These are phyloP conservation scores for Pseudopodoces humilis DNA, from an alignment of 2,113 vertebrate genomes.

Conservation along the genomic window DNA sequence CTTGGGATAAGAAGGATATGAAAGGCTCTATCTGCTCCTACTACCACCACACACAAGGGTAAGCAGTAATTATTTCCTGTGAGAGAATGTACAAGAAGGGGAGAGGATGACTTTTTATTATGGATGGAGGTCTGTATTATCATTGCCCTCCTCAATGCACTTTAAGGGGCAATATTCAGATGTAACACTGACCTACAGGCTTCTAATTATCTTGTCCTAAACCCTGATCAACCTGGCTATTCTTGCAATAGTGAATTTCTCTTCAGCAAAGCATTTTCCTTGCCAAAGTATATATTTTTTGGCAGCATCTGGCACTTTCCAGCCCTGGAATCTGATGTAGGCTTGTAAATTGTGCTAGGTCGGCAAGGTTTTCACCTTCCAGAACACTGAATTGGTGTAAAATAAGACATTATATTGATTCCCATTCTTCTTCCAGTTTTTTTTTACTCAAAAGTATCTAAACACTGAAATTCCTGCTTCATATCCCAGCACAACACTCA, in stretches of 20 bases:
- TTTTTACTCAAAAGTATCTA: conserved; percentile 50
- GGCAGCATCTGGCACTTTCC: conserved; percentile 66
- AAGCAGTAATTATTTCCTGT: background rate
- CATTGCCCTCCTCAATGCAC: background rate
- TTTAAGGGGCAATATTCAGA: background rate
- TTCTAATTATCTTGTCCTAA: conserved; percentile 71
- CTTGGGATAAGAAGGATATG: background rate
- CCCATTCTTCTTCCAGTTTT: conserved; percentile 29
- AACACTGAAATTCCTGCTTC: conserved; percentile 32
- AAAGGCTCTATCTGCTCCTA: background rate
- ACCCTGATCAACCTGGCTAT: conserved; percentile 62
- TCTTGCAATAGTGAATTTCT: conserved; percentile 62
- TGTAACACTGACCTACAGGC: conserved; percentile 22
- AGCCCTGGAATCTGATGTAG: conserved; percentile 71
- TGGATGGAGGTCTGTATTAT: background rate
- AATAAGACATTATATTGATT: conserved; percentile 70
- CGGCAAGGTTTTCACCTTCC: conserved; percentile 64
- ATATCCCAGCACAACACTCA: background rate
- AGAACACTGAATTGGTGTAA: conserved; percentile 65
- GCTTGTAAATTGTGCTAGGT: conserved; percentile 74
- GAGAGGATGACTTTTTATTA: background rate
- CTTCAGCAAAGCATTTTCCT: conserved; percentile 70
- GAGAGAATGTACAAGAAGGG: background rate
- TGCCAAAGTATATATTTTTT: conserved; percentile 75
- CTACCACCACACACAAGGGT: background rate